phyloP scores from a whole-genome alignment of 2,113 vertebrate genomes.

The Eleginops maclovinus region DNA sequence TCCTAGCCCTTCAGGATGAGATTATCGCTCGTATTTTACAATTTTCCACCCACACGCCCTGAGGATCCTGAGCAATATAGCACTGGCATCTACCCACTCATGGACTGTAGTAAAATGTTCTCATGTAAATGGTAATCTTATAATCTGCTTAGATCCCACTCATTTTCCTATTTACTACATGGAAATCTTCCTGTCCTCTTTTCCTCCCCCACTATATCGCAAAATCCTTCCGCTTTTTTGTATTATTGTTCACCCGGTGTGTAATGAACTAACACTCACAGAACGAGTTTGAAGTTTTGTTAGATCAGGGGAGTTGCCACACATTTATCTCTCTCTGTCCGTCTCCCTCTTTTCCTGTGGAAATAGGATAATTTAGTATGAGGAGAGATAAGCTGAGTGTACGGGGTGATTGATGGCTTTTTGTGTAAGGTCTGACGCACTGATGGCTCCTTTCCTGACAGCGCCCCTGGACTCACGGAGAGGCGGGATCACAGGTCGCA shows the following conservation, averaged over 20 bases:
- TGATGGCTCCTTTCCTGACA: conserved; percentile 33
- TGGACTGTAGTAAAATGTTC: neutral
- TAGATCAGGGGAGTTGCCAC: conserved; percentile 47
- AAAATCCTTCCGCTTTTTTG: conserved; percentile 1
- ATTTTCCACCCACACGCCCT: conserved; percentile 27
- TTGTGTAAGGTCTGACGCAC: conserved; percentile 62
- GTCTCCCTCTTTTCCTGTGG: conserved; percentile 69
- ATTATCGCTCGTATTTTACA: conserved; percentile 29
- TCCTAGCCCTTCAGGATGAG: conserved; percentile 20
- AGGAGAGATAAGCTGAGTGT: conserved; percentile 63
- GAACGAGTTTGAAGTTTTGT: conserved; percentile 42
- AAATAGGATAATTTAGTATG: conserved; percentile 69
- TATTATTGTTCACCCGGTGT: neutral
- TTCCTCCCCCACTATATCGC: neutral
- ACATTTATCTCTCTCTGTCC: conserved; percentile 9
- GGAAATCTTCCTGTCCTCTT: conserved; percentile 4
- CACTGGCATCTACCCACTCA: neutral
- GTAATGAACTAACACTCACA: conserved; percentile 16
- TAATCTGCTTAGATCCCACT: conserved; percentile 19
- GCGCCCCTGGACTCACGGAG: neutral
- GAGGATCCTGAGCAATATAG: neutral
- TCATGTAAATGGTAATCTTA: neutral
- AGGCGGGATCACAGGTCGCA: conserved; percentile 42
- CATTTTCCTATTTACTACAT: conserved; percentile 1
- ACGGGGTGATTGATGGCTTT: conserved; percentile 41